Conservation (phyloP, 1,140 invertebrate genomes). For the Yoshiicerus persimilis region DNA sequence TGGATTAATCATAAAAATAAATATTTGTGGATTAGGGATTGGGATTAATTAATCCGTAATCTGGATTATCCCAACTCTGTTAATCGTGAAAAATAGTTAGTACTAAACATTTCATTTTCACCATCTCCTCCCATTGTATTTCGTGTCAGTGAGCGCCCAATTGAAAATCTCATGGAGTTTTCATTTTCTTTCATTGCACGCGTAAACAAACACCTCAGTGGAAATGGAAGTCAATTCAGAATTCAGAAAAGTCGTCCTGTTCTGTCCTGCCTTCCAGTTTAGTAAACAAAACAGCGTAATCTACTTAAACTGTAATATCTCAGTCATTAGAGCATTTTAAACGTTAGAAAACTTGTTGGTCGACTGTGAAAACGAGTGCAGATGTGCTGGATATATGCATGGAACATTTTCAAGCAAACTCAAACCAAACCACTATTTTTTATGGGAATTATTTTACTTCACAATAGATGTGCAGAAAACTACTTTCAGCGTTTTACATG, state of each 20-base stretch:
- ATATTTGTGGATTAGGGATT: no score
- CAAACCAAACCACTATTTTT: background rate
- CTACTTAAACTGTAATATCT: constrained; percentile 1
- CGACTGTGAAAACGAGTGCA: background rate
- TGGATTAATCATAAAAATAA: no score
- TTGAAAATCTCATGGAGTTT: background rate
- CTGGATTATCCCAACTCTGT: background rate
- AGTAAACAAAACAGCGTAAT: background rate
- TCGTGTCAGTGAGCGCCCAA: background rate
- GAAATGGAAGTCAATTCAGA: background rate
- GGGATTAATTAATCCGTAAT: no score
- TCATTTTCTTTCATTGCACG: background rate
- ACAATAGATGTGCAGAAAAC: background rate
- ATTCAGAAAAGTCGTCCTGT: background rate
- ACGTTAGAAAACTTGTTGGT: background rate
- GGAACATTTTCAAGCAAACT: no score
- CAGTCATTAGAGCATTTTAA: background rate
- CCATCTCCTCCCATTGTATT: background rate
- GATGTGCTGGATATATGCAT: background rate
- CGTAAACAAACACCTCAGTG: background rate
- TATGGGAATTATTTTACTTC: background rate
- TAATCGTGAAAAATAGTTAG: background rate
- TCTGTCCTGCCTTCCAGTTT: background rate
- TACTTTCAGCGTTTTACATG: background rate
- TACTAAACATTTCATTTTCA: background rate